A percentile compares a stretch with the other conserved stretches of the same genome.
phyloP scores from a whole-genome alignment of 2,797 vertebrate species.

The Sphenopsis melanotis region DNA sequence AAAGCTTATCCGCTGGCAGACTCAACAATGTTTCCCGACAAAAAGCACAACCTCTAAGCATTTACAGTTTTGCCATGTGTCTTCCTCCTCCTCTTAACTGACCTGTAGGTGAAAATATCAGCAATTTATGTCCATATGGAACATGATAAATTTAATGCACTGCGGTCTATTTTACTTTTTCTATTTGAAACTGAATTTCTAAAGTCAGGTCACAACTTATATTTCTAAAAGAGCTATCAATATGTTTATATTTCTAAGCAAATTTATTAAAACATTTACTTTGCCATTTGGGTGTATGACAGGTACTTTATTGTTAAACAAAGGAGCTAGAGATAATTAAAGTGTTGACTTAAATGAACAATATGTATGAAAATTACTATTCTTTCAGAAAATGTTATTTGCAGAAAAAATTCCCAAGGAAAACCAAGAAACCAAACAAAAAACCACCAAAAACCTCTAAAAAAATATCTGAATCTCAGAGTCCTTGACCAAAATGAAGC shows the following conservation, averaged over 20 bases:
- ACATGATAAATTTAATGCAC: neutral
- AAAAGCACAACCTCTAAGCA: neutral
- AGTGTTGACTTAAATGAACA: neutral
- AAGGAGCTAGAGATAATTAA: neutral
- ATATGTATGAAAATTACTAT: neutral
- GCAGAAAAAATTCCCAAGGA: neutral
- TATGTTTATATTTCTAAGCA: neutral
- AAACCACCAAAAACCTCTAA: neutral
- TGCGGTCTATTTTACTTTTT: neutral
- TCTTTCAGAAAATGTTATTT: neutral
- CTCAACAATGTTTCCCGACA: neutral
- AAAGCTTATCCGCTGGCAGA: neutral
- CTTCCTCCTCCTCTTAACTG: neutral
- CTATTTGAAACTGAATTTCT: neutral
- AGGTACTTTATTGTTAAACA: neutral
- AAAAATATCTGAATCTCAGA: neutral
- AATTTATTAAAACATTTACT: neutral
- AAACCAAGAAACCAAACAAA: neutral
- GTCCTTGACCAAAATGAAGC: neutral
- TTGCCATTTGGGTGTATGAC: neutral
- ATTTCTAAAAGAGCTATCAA: neutral
- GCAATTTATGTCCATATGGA: neutral
- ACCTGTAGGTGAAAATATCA: neutral
- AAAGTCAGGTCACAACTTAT: neutral
- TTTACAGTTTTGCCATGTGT: neutral